Percentiles rank a stretch among this genome's conserved stretches.
These are phyloP conservation scores for Sipha flava DNA, from an alignment of 1,140 invertebrate species.

Conservation along the genomic window DNA sequence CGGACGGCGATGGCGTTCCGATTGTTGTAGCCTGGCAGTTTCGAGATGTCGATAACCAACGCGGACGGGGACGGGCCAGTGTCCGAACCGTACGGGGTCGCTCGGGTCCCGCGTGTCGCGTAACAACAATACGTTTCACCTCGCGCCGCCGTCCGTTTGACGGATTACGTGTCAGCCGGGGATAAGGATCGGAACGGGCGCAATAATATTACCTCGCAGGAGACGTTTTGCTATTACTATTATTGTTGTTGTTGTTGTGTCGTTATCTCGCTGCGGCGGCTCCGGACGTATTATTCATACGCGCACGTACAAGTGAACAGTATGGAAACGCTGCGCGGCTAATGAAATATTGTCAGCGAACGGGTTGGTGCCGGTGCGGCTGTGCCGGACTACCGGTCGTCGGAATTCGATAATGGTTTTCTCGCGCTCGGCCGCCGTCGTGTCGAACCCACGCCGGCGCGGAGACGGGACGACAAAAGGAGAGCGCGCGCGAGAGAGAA, in stretches of 20 bases:
- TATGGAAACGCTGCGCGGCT: not conserved
- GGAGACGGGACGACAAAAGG: not conserved
- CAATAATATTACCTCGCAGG: not conserved
- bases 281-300: not conserved
- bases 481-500: not conserved
- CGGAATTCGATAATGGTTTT: constrained; percentile 30
- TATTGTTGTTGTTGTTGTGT: constrained; percentile 1
- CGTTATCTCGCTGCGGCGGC: not conserved
- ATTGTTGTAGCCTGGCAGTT: too few relatives aligned
- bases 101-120: not conserved
- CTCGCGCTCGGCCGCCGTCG: not conserved
- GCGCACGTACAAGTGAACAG: not conserved
- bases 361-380: too few relatives aligned
- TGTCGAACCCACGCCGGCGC: not conserved
- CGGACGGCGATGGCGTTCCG: too few relatives aligned
- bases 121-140: not conserved
- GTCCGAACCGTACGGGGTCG: not conserved
- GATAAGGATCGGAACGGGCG: constrained; percentile 12
- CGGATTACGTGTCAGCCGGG: constrained; percentile 4
- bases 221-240: not conserved
- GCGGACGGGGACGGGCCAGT: not conserved
- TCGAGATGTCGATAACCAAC: not conserved
- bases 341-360: constrained; percentile 29
- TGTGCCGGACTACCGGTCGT: constrained; percentile 21
- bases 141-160: not conserved